Conservation (phyloP, 2,888 invertebrate genomes). For the Chloroclysta siterata region DNA sequence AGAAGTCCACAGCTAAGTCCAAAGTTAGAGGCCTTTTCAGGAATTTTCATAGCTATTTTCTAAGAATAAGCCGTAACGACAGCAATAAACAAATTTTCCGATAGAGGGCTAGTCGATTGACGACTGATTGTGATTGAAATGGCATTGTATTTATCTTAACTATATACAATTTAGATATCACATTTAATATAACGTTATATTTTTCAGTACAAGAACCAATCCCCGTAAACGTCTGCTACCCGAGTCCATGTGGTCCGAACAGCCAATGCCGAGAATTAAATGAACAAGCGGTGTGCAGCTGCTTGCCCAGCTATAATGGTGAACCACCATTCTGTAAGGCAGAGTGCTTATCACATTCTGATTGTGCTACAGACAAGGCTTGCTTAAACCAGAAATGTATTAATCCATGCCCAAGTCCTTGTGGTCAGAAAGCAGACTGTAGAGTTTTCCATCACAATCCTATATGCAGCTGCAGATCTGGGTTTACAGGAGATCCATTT, state of each 20-base stretch:
- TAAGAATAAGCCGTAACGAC: no score
- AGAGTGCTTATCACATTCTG: slow-evolving; percentile 88
- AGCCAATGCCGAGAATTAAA: slow-evolving; percentile 85
- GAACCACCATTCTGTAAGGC: slow-evolving; percentile 88
- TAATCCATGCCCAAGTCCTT: slow-evolving; percentile 89
- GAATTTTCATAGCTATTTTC: no score
- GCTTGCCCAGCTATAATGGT: slow-evolving; percentile 87
- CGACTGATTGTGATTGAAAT: no score
- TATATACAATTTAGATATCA: neutral
- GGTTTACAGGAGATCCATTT: slow-evolving; percentile 87
- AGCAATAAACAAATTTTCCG: no score
- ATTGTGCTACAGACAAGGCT: slow-evolving; percentile 86
- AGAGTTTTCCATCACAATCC: slow-evolving; percentile 89
- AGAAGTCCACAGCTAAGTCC: no score
- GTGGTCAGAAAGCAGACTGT: slow-evolving; percentile 89
- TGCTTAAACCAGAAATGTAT: slow-evolving; percentile 89
- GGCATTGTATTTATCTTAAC: neutral
- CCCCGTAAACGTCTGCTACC: slow-evolving; percentile 80
- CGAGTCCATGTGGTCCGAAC: slow-evolving; percentile 86
- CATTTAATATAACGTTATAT: neutral
- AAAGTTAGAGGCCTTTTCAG: no score
- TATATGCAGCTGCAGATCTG: slow-evolving; percentile 87
- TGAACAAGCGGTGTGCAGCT: slow-evolving; percentile 88
- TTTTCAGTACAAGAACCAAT: slow-evolving; percentile 72
- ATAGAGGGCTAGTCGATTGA: no score